Evolutionary conservation across 2,113 vertebrate genomes (phyloP), one percentile per base, ranked within the genome.

Genomic region (Tenrec ecaudatus): DNA sequence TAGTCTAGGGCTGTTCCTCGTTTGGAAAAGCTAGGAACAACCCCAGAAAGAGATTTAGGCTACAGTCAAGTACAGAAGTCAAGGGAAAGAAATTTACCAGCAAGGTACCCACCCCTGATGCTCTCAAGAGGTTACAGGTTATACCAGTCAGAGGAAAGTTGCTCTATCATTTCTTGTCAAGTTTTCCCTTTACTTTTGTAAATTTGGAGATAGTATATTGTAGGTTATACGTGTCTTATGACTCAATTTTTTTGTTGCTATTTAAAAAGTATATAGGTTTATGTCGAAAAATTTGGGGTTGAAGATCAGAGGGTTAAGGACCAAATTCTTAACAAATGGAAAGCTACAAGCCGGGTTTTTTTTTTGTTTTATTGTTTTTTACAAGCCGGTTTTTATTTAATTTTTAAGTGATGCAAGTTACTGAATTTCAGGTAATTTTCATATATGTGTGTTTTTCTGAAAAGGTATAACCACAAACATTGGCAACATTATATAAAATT

Each of bases 131-230:
- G 19, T 15, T 73, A 29, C 31, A 92, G 31, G 9, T 3, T 80
- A 33, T 9, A 77, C 22, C 11, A 79, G 25, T 79, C 47, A 71
- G 23, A 81, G 69, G 62, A 78, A 33, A 86, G 29, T 80, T 12
- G 10, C 19, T 66, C 68, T 78, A 75, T 38, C 82, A 89, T 94
- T 71, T 33, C 22, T 88, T 91, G 53, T 31, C 20, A 79, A 77
- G 33, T 78, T 85, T 78, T 66, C 12, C 36, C 84, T 91, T 93
- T 75, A 43, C 17, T 89, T 86, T 93, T 62, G 29, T 17, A 79
- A 77, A 47, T 85, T 92, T 89, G 53, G 66, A 95, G 38, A 87
- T 47, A 36, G 23, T 73, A 11, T 23, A 2, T 53, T 94, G 16
- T 6, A 86, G 25, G 25, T 66, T 58, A 92, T 79, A 19, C 57